phyloP scores from a whole-genome alignment of 1,140 invertebrate genomes.

The Pseudomyrmex pallidus region DNA sequence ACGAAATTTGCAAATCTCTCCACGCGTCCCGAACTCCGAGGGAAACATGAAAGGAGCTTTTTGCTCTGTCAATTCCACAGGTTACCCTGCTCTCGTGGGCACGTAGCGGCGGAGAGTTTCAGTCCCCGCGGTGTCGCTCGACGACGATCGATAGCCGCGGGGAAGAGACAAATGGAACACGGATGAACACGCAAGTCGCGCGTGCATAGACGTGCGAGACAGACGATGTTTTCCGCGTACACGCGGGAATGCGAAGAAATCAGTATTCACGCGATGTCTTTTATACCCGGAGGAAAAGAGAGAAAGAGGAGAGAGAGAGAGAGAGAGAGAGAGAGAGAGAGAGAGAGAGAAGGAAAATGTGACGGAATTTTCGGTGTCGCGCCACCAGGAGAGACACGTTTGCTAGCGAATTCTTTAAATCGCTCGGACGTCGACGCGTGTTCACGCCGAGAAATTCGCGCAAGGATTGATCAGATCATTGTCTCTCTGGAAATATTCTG shows the following conservation, averaged over 20 bases:
- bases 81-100: slow-evolving; percentile 23
- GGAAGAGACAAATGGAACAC: slow-evolving; percentile 37
- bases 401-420: slow-evolving; percentile 26
- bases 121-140: slow-evolving; percentile 11
- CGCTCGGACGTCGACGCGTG: neutral
- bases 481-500: no score
- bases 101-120: slow-evolving; percentile 17
- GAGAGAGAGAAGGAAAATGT: no score
- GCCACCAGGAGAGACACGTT: neutral
- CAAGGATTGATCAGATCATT: neutral
- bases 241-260: slow-evolving; percentile 32
- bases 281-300: neutral
- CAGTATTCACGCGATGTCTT: neutral
- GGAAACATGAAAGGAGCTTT: slow-evolving; percentile 30
- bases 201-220: slow-evolving; percentile 1
- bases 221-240: neutral
- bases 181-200: slow-evolving; percentile 31
- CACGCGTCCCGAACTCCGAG: slow-evolving; percentile 30
- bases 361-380: slow-evolving; percentile 16
- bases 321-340: no score
- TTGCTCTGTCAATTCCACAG: slow-evolving; percentile 54
- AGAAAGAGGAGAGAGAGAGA: no score
- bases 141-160: slow-evolving; percentile 27
- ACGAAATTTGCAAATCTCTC: slow-evolving; percentile 45
- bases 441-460: neutral